A percentile compares a stretch with the other conserved stretches of the same genome.
Evolutionary conservation across 2,888 invertebrate genomes (phyloP).

Genomic region (Diplazon laetatorius): DNA sequence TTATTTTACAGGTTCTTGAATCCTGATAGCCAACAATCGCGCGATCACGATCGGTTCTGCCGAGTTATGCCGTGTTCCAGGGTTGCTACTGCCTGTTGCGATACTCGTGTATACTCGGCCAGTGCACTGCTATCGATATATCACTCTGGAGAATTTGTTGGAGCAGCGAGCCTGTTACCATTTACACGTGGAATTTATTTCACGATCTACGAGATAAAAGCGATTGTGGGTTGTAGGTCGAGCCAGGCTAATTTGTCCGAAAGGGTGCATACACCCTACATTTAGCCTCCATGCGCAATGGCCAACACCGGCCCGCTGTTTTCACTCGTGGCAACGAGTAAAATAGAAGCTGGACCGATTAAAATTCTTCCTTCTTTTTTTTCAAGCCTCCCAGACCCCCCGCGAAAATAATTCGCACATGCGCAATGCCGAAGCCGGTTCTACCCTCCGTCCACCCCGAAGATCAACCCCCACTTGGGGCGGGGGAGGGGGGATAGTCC

Average conservation of each 20-base stretch:
- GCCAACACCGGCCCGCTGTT: too few species aligned
- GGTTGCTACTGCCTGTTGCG: not conserved
- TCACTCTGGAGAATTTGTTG: not conserved
- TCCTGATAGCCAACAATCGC: conserved; percentile 23
- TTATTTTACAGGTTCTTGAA: conserved; percentile 28
- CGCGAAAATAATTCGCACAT: too few species aligned
- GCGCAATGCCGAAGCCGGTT: too few species aligned
- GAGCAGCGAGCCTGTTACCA: not conserved
- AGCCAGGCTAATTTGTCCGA: not conserved
- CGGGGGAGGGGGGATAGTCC: too few species aligned
- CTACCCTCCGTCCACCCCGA: too few species aligned
- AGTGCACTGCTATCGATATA: not conserved
- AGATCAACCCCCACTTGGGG: too few species aligned
- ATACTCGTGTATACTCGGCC: not conserved
- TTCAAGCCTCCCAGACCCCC: too few species aligned
- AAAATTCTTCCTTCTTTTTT: too few species aligned
- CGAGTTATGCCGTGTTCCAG: conserved; percentile 23
- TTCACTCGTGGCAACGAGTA: too few species aligned
- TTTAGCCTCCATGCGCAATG: too few species aligned
- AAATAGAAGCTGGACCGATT: too few species aligned
- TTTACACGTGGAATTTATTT: conserved; percentile 7
- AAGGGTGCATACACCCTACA: too few species aligned
- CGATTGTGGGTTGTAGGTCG: not conserved
- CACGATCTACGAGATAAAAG: not conserved
- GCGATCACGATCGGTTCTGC: conserved; percentile 39